Percentiles rank a stretch among this genome's conserved stretches.
These are phyloP conservation scores for Drosophila tsacasi DNA, from an alignment of 1,140 invertebrate genomes.

Conservation along the genomic window DNA sequence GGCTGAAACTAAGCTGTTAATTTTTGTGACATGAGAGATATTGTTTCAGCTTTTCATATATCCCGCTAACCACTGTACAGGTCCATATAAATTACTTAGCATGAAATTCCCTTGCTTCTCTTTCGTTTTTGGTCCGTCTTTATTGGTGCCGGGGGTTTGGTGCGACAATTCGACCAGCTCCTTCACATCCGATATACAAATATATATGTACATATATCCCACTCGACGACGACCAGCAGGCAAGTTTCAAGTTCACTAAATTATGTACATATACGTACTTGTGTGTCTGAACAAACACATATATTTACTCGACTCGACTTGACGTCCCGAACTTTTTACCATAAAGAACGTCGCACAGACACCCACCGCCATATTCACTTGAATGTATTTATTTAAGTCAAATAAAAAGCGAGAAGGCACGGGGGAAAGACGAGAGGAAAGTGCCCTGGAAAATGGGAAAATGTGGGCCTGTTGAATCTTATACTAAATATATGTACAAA, in stretches of 20 bases:
- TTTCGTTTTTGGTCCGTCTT: slow-evolving; percentile 6
- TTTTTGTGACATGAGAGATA: neutral
- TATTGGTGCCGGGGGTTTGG: slow-evolving; percentile 8
- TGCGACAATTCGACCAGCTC: slow-evolving; percentile 41
- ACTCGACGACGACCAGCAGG: slow-evolving; percentile 30
- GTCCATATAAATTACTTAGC: slow-evolving; percentile 71
- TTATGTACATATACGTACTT: slow-evolving; percentile 69
- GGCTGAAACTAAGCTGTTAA: neutral
- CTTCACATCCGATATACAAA: slow-evolving; percentile 69
- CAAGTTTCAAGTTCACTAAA: slow-evolving; percentile 81
- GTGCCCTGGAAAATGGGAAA: slow-evolving; percentile 24
- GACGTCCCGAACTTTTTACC: slow-evolving; percentile 67
- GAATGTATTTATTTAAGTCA: slow-evolving; percentile 78
- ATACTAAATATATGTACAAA: neutral
- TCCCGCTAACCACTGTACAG: slow-evolving; percentile 15
- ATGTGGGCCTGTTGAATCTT: slow-evolving; percentile 40
- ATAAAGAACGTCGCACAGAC: slow-evolving; percentile 65
- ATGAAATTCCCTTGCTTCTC: slow-evolving; percentile 49
- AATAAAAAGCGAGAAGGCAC: slow-evolving; percentile 48
- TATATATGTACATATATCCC: slow-evolving; percentile 57
- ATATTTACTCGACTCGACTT: slow-evolving; percentile 68
- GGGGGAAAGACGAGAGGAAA: slow-evolving; percentile 13
- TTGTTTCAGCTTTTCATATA: neutral
- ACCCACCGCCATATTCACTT: slow-evolving; percentile 34
- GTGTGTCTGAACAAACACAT: slow-evolving; percentile 56